Percentiles rank a stretch among this genome's conserved stretches.
Conservation (phyloP, 2,888 invertebrate genomes). For the Neoitamus cyanurus region DNA sequence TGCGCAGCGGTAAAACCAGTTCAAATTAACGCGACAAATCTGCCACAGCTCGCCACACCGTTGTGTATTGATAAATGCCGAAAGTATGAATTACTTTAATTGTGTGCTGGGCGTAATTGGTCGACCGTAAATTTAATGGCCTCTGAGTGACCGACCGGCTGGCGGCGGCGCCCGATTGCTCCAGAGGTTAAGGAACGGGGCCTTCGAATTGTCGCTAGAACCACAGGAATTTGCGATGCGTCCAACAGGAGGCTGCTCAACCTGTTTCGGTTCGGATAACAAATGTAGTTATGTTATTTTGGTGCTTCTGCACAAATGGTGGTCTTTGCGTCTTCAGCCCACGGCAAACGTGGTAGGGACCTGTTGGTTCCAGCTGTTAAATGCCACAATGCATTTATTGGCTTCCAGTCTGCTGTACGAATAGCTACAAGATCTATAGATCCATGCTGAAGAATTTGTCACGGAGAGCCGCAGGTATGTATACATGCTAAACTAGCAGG, state of each 20-base stretch:
- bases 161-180: neutral
- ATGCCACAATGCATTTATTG: neutral
- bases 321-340: neutral
- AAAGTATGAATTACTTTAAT: constrained; percentile 25
- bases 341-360: neutral
- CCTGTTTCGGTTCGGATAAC: neutral
- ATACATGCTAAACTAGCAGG: too few relatives aligned
- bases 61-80: neutral
- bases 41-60: neutral
- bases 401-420: too few relatives aligned
- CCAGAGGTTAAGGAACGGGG: constrained; percentile 14
- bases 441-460: too few relatives aligned
- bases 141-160: neutral
- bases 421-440: neutral
- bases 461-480: neutral
- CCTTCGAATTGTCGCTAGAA: constrained; percentile 17
- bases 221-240: neutral
- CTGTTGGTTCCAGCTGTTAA: neutral
- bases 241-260: neutral
- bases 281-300: neutral
- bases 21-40: constrained; percentile 28
- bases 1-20: constrained; percentile 15
- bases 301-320: neutral
- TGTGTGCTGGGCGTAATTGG: neutral
- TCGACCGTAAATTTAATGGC: constrained; percentile 10